A percentile compares a stretch with the other conserved stretches of the same genome.
These are phyloP conservation scores for Geopemphigus sp. DNA, from an alignment of 1,140 invertebrate genomes.

Conservation along the genomic window DNA sequence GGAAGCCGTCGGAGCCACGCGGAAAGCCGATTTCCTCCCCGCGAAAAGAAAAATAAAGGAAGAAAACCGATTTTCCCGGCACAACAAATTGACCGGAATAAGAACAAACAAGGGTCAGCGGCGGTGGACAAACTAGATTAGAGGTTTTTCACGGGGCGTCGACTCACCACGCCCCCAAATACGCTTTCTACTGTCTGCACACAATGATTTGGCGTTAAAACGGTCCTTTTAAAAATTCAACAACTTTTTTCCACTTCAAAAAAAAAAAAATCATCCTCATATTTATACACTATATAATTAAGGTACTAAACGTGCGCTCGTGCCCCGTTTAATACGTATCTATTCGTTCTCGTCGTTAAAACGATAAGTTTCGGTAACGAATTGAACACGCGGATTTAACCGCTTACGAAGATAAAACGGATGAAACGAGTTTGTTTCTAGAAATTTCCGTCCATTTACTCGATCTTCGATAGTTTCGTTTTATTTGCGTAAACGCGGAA, in stretches of 20 bases:
- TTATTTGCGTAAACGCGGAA: too few relatives aligned
- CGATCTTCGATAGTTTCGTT: too few relatives aligned
- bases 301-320: too few relatives aligned
- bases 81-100: conserved; percentile 47
- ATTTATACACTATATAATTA: too few relatives aligned
- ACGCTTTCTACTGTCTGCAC: neutral
- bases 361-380: too few relatives aligned
- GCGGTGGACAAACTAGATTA: conserved; percentile 37
- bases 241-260: neutral
- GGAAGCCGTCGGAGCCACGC: conserved; percentile 24
- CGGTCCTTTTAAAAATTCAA: neutral
- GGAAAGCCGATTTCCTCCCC: conserved; percentile 26
- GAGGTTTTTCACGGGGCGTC: conserved; percentile 35
- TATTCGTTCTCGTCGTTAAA: too few relatives aligned
- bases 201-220: neutral
- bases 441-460: too few relatives aligned
- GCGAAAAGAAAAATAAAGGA: conserved; percentile 19
- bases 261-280: too few relatives aligned
- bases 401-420: too few relatives aligned
- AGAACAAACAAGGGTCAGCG: conserved; percentile 48
- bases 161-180: conserved; percentile 20
- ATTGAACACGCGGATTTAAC: too few relatives aligned
- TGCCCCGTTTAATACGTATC: too few relatives aligned
- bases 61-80: conserved; percentile 32
- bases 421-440: too few relatives aligned